Evolutionary conservation across 2,888 invertebrate genomes (phyloP), one percentile per base, ranked within the genome.

Genomic region (Pandemis cinnamomeana): DNA sequence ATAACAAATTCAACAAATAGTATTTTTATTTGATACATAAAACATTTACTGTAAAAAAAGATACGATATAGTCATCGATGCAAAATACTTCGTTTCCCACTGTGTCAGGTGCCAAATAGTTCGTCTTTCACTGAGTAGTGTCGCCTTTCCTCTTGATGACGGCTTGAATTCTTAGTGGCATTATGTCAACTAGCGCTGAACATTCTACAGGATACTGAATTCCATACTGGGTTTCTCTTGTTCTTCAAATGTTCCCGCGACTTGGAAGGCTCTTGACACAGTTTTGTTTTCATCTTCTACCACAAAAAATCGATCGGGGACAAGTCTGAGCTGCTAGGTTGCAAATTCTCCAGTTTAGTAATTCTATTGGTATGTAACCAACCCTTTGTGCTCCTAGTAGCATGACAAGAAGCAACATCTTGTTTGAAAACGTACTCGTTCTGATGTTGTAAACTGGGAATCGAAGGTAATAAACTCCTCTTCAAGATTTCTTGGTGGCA

Each of bases 221-320:
- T 44, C 44, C 44, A 58, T 13, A 61, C 13, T n/a, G 36, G 7
- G 36, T 13, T 41, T 36, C 6, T 61, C n/a, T 41, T 61, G 3
- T 27, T 27, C n/a, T 27, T 60, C 36, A 61, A 61, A 61, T 61
- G 41, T 13, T 41, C 60, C 13, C 11, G 36, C 8, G 58, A 46
- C 27, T 46, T 27, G n/a, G 67, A 10, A 20, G 67, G 27, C 42
- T 20, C 7, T 44, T 58, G 2, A 13, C 15, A 2, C 27, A 11
- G 7, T 58, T 42, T 58, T 44, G 58, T 27, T 58, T 67, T 27
- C 55, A 44, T 67, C 58, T 55, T 58, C 27, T 42, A 55, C 44
- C 58, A 67, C 58, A 55, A n/a, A n/a, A n/a, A n/a, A n/a, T 67
- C 67, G 13, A 67, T 44, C 13, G 67, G 67, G 6, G 67, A 58